Evolutionary conservation across 2,113 vertebrate genomes (phyloP).

Genomic region (Clarias macrocephalus): DNA sequence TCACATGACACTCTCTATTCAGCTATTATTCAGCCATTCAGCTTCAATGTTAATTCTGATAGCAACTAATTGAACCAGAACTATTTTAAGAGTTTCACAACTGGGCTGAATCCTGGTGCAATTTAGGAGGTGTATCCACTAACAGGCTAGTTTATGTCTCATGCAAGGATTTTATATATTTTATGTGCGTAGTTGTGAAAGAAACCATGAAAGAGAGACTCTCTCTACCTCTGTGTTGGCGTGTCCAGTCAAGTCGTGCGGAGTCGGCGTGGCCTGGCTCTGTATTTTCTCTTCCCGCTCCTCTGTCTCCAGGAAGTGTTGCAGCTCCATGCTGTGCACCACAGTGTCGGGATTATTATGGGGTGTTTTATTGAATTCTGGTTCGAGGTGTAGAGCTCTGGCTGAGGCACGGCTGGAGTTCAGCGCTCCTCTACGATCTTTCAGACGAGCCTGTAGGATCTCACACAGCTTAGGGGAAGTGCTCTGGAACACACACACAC

Average conservation of each 20-base stretch:
- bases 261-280: conserved; percentile 55
- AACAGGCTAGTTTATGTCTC: background rate
- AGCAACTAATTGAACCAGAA: background rate
- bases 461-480: conserved; percentile 68
- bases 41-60: background rate
- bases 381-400: conserved; percentile 68
- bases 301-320: conserved; percentile 69
- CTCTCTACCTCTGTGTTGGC: conserved; percentile 66
- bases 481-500: conserved; percentile 56
- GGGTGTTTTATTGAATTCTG: conserved; percentile 67
- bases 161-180: background rate
- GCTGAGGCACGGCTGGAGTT: conserved; percentile 62
- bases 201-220: background rate
- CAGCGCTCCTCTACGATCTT: conserved; percentile 56
- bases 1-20: too few species aligned
- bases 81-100: background rate
- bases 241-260: conserved; percentile 59
- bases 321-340: conserved; percentile 67
- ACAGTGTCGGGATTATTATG: conserved; percentile 54
- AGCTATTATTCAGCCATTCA: too few species aligned
- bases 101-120: background rate
- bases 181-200: background rate
- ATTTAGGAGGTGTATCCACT: too few species aligned
- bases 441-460: conserved; percentile 67
- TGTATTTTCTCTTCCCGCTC: conserved; percentile 65